Percentiles rank a stretch among this genome's conserved stretches.
phyloP scores from a whole-genome alignment of 2,113 vertebrate genomes.

The Bombycilla garrulus region DNA sequence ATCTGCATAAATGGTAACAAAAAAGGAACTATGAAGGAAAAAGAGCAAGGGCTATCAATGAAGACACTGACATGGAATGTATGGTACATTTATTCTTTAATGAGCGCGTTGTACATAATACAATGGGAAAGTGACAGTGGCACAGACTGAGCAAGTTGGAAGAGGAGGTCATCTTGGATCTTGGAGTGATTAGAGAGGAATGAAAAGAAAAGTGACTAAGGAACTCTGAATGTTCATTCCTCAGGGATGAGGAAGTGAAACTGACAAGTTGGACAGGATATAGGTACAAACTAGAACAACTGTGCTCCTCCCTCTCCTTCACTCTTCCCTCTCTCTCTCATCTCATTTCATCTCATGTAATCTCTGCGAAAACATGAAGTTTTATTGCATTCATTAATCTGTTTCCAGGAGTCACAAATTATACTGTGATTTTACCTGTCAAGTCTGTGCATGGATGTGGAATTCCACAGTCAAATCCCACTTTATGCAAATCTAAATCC shows the following conservation, averaged over 20 bases:
- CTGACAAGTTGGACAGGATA: not conserved
- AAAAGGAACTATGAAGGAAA: not conserved
- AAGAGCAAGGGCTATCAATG: not conserved
- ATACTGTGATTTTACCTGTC: not conserved
- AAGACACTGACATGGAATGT: not conserved
- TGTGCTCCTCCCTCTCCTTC: not conserved
- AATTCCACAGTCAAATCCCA: not conserved
- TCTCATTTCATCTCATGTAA: not conserved
- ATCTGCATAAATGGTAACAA: not conserved
- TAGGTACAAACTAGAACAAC: not conserved
- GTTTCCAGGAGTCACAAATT: constrained; percentile 9
- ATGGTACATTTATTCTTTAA: not conserved
- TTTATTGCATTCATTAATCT: constrained; percentile 10
- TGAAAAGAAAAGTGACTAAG: not conserved
- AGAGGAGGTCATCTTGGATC: not conserved
- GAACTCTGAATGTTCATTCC: not conserved
- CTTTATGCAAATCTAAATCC: not conserved
- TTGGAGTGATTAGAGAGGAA: not conserved
- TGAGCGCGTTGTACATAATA: not conserved
- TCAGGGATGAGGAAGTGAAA: not conserved
- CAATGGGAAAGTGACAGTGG: not conserved
- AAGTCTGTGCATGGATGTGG: not conserved
- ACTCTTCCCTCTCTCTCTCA: not conserved
- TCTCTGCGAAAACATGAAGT: not conserved
- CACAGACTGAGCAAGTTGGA: not conserved